Conservation (phyloP, 1,140 invertebrate genomes). For the Ceratosolen solmsi region DNA sequence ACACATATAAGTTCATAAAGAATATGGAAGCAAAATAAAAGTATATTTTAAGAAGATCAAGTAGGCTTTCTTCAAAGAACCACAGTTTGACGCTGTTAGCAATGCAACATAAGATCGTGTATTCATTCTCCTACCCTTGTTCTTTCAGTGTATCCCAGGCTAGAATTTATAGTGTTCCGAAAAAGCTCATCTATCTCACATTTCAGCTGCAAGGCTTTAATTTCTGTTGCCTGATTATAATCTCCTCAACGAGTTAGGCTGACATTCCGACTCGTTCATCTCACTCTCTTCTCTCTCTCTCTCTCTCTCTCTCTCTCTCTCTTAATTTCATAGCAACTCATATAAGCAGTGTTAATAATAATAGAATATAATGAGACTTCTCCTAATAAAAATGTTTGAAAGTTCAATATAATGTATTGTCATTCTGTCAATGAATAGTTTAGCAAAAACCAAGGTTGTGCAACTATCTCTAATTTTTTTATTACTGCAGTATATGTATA, state of each 20-base stretch:
- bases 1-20: no score
- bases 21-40: slow-evolving; percentile 65
- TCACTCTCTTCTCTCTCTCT: neutral
- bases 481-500: neutral
- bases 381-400: neutral
- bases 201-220: slow-evolving; percentile 66
- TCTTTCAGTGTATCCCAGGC: neutral
- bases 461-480: neutral
- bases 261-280: slow-evolving; percentile 53
- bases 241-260: slow-evolving; percentile 72
- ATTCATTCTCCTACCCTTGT: slow-evolving; percentile 38
- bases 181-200: slow-evolving; percentile 58
- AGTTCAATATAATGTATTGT: neutral
- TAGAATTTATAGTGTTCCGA: slow-evolving; percentile 51
- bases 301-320: neutral
- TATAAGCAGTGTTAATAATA: neutral
- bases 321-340: neutral
- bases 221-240: slow-evolving; percentile 72
- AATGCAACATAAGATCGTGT: slow-evolving; percentile 51
- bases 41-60: slow-evolving; percentile 62
- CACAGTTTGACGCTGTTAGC: slow-evolving; percentile 66
- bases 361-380: neutral
- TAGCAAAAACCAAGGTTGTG: neutral
- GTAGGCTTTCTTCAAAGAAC: slow-evolving; percentile 62
- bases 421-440: slow-evolving; percentile 4